Evolutionary conservation across 2,797 vertebrate genomes (phyloP).

Genomic region (Fratercula arctica): DNA sequence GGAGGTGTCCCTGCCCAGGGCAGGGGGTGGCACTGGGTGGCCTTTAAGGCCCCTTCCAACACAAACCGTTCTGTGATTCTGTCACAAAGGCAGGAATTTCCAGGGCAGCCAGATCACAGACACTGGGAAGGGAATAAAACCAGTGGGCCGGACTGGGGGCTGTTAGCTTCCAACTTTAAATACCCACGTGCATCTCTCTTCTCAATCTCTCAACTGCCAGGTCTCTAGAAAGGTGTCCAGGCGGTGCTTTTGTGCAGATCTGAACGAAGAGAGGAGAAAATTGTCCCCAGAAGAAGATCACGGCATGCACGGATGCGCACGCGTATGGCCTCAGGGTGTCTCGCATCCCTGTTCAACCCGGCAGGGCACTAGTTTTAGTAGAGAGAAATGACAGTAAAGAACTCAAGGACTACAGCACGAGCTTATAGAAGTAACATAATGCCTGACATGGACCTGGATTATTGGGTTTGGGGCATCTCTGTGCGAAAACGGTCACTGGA

Average conservation of each 20-base stretch:
- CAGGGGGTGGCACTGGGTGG: neutral
- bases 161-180: neutral
- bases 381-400: neutral
- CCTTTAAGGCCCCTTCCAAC: neutral
- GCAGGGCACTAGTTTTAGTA: neutral
- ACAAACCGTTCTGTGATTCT: neutral
- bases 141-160: neutral
- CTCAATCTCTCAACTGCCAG: neutral
- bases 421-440: neutral
- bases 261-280: neutral
- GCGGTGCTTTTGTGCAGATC: neutral
- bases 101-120: neutral
- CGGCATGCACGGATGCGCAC: fast-evolving
- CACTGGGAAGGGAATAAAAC: neutral
- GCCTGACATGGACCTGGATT: neutral
- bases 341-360: neutral
- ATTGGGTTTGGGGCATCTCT: neutral
- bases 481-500: neutral
- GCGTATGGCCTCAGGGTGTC: fast-evolving
- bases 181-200: too few relatives aligned
- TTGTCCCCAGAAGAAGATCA: neutral
- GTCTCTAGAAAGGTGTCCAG: neutral
- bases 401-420: neutral
- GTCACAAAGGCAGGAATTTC: neutral
- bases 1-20: neutral